Evolutionary conservation across 2,888 invertebrate species (phyloP).

Genomic region (Nemotelus pantherinus): DNA sequence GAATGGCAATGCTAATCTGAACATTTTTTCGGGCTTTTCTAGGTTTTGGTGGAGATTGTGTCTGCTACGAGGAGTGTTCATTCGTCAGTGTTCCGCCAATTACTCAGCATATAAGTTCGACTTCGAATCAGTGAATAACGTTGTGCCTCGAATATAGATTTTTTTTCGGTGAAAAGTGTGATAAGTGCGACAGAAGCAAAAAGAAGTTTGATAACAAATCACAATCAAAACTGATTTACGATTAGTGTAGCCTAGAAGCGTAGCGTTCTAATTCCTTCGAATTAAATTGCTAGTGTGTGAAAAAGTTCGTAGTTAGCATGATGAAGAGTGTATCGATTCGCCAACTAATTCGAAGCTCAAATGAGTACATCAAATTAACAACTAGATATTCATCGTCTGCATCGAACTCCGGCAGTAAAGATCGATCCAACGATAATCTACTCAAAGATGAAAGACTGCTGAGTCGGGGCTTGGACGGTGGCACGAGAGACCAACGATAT

Average conservation of each 20-base stretch:
- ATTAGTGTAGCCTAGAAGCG: background rate
- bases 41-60: slow-evolving; percentile 21
- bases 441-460: slow-evolving; percentile 35
- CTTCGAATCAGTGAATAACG: slow-evolving; percentile 8
- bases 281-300: background rate
- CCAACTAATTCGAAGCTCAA: slow-evolving; percentile 20
- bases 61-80: background rate
- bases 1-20: slow-evolving; percentile 31
- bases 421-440: slow-evolving; percentile 24
- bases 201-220: background rate
- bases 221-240: background rate
- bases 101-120: slow-evolving; percentile 12
- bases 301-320: background rate
- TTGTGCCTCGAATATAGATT: slow-evolving; percentile 33
- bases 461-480: slow-evolving; percentile 31
- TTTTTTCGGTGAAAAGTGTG: slow-evolving; percentile 15
- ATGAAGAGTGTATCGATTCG: slow-evolving; percentile 35
- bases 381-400: slow-evolving; percentile 30
- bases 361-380: slow-evolving; percentile 19
- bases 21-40: slow-evolving; percentile 23
- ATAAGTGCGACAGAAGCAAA: background rate
- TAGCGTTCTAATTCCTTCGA: background rate
- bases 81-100: slow-evolving; percentile 30
- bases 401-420: background rate
- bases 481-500: slow-evolving; percentile 31